Base-by-base conservation (phyloP, 1,140 invertebrate species). In the Thrips palmi region DNA sequence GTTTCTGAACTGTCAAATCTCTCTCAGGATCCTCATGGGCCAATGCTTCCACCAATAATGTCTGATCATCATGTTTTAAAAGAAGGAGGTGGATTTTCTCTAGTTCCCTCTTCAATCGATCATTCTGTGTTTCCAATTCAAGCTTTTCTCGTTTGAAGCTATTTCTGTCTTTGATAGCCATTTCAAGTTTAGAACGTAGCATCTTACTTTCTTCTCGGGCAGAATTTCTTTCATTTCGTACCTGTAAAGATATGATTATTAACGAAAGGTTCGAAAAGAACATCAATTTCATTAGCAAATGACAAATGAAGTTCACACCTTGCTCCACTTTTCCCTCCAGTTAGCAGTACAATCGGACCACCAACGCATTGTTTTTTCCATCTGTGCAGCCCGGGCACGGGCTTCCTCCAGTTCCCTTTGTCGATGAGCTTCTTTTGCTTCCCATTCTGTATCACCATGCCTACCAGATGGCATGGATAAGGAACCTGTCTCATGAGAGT, bases 311-410 rank as follows among this genome's bases (percentile, higher is more conserved):
- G 6, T 14, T 11, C 30, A 35, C 39, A 81, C 80, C 60, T 93
- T 92, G 56, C 82, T 89, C 92, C 91, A 97, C 54, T 96, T 96
- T 56, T 93, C 86, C 6, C 89, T 65, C 82, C 82, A 87, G 51
- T 84, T 83, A 10, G 77, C 76, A 0, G 89, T 94, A 53, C 82
- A 87, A 47, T 85, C 81, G 0, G 78, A 82, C 91, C 91, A 97
- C 91, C 91, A 97, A 35, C 86, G 64, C 87, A 97, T 96, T 0
- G 92, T 97, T 60, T 97, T 97, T 55, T 97, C 91, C 91, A 97
- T 96, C 58, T 97, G 91, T 1, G 85, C 76, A 3, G 86, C 86
- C 39, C 89, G 58, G 1, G 86, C 84, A 43, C 85, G 63, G 0
- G 87, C 85, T 52, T 96, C 87, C 47, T 92, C 83, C 39, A 94